Percentiles rank a stretch among this genome's conserved stretches.
These are phyloP conservation scores for Cebus imitator DNA, from an alignment of 2,113 vertebrate genomes.

Conservation along the genomic window DNA sequence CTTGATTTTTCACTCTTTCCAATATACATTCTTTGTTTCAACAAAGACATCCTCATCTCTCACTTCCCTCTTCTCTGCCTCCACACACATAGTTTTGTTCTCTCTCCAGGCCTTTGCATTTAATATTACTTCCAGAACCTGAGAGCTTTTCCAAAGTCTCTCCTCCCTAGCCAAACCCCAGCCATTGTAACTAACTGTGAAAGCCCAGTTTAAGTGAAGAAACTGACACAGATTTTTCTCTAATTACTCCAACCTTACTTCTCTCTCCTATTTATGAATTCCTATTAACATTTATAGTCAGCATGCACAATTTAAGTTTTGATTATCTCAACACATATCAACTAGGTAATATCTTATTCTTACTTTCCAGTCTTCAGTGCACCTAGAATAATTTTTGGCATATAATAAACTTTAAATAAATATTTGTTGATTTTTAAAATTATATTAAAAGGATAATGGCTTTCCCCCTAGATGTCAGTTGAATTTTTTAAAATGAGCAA, in stretches of 20 bases:
- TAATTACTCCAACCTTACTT: not conserved
- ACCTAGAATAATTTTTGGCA: not conserved
- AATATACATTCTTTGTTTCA: not conserved
- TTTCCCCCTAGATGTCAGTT: not conserved
- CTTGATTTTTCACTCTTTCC: constrained; percentile 4
- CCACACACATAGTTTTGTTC: not conserved
- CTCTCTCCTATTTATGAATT: not conserved
- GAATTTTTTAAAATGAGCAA: not conserved
- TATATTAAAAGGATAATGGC: not conserved
- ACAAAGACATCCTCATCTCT: constrained; percentile 20
- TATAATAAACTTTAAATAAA: not conserved
- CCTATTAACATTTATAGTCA: not conserved
- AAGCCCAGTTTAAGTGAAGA: not conserved
- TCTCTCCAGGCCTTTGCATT: not conserved
- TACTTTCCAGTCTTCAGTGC: not conserved
- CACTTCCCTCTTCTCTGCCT: not conserved
- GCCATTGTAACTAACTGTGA: not conserved
- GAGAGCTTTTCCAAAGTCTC: not conserved
- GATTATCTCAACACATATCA: constrained; percentile 9
- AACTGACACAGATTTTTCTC: not conserved
- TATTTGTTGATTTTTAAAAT: constrained; percentile 23
- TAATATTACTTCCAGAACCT: not conserved
- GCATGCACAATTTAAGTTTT: not conserved
- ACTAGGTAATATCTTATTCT: not conserved
- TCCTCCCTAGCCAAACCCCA: not conserved